These are phyloP conservation scores for Polydesmus complanatus DNA, from an alignment of 2,888 invertebrate species.

Conservation along the genomic window DNA sequence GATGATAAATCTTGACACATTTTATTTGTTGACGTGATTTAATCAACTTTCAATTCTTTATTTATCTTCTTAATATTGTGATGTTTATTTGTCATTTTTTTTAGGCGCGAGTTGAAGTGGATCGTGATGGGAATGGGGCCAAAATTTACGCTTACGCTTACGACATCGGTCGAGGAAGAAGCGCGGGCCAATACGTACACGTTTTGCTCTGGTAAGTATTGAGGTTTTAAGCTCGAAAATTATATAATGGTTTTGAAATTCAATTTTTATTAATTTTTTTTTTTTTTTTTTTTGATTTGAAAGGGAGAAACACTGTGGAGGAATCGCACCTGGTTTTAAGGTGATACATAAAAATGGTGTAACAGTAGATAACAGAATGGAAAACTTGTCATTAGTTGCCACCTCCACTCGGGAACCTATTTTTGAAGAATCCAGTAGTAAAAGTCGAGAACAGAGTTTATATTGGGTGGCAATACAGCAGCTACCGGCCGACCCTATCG, in stretches of 20 bases:
- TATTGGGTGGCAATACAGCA: slow-evolving; percentile 40
- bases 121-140: slow-evolving; percentile 38
- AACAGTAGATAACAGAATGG: slow-evolving; percentile 39
- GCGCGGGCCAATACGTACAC: slow-evolving; percentile 33
- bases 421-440: slow-evolving; percentile 25
- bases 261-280: too few species aligned
- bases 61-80: background rate
- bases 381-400: slow-evolving; percentile 34
- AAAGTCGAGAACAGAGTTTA: slow-evolving; percentile 33
- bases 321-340: slow-evolving; percentile 36
- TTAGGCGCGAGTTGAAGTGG: slow-evolving; percentile 37
- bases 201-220: slow-evolving; percentile 35
- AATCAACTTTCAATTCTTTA: background rate
- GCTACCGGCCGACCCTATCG: slow-evolving; percentile 34
- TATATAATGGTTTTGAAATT: background rate
- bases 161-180: slow-evolving; percentile 30
- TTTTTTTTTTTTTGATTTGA: too few species aligned
- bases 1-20: background rate
- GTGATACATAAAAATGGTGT: slow-evolving; percentile 38
- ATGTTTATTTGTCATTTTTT: slow-evolving; percentile 15
- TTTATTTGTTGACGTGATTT: background rate
- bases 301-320: slow-evolving; percentile 39
- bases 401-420: slow-evolving; percentile 10
- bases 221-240: background rate
- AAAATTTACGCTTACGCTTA: slow-evolving; percentile 36